Evolutionary conservation across 2,113 vertebrate species (phyloP), one percentile per base, ranked within the genome.

Genomic region (Podiceps cristatus): DNA sequence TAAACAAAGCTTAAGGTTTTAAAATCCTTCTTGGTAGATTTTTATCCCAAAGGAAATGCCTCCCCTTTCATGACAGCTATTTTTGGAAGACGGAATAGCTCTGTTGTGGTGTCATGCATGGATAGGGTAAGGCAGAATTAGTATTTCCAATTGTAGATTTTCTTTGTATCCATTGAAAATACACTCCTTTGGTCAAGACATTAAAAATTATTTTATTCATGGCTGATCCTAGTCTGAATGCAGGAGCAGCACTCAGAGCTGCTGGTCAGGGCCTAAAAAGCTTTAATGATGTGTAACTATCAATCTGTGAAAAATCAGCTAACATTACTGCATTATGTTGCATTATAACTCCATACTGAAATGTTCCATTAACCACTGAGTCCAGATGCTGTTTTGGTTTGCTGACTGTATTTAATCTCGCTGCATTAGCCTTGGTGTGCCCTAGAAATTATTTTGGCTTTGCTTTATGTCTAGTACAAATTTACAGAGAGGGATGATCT

Each of bases 381-480:
- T 63, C 75, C 95, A 96, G 88, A 88, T 91, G 86, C 47, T 88
- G 50, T 55, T 95, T 90, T 90, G n/a, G 44, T 84, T 78, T 86
- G 28, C 66, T 90, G 74, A 59, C 60, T 68, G 60, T 86, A 52
- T 86, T 93, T 95, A 68, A 81, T 81, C n/a, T 90, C 50, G 29
- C 25, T 69, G 20, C 52, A 72, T 71, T 88, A 92, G 55, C 52
- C 18, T 80, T 50, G 9, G 13, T 88, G 47, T 92, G 45, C 67
- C 63, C 63, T 84, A 89, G 64, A 83, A 95, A 80, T 91, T 56
- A 55, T 83, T 92, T 92, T 88, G 56, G 86, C 59, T 94, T 95
- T 93, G 45, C 24, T 91, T 90, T 92, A 50, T 53, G 11, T 72
- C 33, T 72, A 68, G 44, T 42, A 67, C 52, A 84, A 77, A 92